These are phyloP conservation scores for Caenorhabditis wallacei DNA, from an alignment of 2,888 invertebrate genomes.

Conservation along the genomic window DNA sequence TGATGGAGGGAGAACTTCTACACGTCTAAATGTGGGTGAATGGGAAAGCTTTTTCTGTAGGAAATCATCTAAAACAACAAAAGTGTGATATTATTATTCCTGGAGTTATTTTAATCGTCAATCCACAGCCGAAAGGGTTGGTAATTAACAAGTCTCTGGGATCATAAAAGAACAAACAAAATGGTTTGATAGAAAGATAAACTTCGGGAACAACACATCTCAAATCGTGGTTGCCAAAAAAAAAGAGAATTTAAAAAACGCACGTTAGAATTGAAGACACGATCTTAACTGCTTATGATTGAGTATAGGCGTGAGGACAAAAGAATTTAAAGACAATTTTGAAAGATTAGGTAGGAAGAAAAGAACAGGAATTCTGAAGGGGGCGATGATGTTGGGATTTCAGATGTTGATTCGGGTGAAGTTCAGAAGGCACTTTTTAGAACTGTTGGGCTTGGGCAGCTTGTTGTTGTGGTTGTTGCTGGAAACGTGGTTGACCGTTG, in stretches of 20 bases:
- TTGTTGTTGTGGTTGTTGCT: constrained; percentile 68
- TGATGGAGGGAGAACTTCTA: constrained; percentile 9
- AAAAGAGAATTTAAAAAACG: constrained; percentile 10
- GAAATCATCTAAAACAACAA: constrained; percentile 60
- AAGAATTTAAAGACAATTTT: constrained; percentile 63
- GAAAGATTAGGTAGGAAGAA: constrained; percentile 64
- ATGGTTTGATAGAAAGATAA: constrained; percentile 13
- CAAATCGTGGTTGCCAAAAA: constrained; percentile 46
- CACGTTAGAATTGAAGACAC: constrained; percentile 25
- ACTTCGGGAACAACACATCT: constrained; percentile 52
- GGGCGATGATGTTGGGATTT: constrained; percentile 33
- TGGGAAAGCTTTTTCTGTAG: constrained; percentile 25
- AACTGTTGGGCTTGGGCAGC: constrained; percentile 73
- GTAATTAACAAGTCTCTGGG: constrained; percentile 4
- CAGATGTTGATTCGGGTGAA: constrained; percentile 30
- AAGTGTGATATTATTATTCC: constrained; percentile 53
- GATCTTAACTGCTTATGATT: constrained; percentile 54
- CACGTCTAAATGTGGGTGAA: constrained; percentile 37
- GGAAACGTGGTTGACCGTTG: constrained; percentile 46
- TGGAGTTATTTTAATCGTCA: constrained; percentile 31
- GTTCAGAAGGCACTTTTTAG: constrained; percentile 58
- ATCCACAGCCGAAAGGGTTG: not conserved
- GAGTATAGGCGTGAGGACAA: constrained; percentile 51
- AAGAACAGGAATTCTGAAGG: constrained; percentile 63
- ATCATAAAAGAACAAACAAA: constrained; percentile 38